These are phyloP conservation scores for Coelopa frigida DNA, from an alignment of 1,140 invertebrate genomes.

Conservation along the genomic window DNA sequence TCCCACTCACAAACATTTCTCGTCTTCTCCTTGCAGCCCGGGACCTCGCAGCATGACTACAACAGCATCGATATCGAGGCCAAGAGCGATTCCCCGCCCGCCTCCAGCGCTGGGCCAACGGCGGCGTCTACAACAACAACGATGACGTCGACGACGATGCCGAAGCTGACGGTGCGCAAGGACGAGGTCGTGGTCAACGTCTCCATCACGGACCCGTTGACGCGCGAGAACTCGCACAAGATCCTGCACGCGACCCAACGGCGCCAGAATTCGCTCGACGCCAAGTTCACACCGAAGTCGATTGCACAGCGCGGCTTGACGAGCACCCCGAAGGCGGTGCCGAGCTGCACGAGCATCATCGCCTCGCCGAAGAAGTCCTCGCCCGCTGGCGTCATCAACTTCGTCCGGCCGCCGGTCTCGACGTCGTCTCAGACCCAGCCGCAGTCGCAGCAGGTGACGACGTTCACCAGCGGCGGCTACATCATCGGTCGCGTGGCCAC, in stretches of 20 bases:
- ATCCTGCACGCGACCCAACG: conserved; percentile 3
- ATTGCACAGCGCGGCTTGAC: conserved; percentile 5
- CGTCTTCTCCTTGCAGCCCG: too few relatives aligned
- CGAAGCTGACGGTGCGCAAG: conserved; percentile 10
- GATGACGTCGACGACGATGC: background rate
- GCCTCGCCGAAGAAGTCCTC: too few relatives aligned
- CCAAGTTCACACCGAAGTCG: conserved; percentile 7
- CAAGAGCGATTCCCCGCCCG: conserved; percentile 18
- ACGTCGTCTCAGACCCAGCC: too few relatives aligned
- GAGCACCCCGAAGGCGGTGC: background rate
- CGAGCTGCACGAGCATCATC: too few relatives aligned
- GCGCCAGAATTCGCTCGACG: conserved; percentile 4
- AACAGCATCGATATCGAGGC: conserved; percentile 1
- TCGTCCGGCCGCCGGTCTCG: background rate
- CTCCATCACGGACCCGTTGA: conserved; percentile 11
- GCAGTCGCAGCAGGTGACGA: conserved; percentile 6
- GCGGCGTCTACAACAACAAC: background rate
- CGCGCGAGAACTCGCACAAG: conserved; percentile 12
- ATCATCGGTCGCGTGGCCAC: conserved; percentile 3
- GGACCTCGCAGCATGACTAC: conserved; percentile 4
- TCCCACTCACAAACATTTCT: too few relatives aligned
- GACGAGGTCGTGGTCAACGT: conserved; percentile 16
- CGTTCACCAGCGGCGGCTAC: conserved; percentile 9
- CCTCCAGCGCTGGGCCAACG: conserved; percentile 15
- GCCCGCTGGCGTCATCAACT: conserved; percentile 5